Conservation (phyloP, 1,140 invertebrate genomes). For the Megathymus violae region DNA sequence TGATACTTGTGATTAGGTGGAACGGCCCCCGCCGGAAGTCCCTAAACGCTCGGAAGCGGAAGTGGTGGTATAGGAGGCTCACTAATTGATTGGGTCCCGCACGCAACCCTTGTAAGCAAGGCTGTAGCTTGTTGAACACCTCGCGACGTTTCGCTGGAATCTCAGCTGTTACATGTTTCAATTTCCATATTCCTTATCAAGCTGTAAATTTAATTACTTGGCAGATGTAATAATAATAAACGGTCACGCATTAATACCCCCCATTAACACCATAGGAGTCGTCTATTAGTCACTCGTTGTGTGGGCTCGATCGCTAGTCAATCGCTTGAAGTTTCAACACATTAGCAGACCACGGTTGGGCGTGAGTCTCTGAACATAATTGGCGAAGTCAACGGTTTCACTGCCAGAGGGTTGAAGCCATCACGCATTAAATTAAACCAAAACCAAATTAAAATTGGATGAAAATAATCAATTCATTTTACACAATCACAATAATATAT, state of each 20-base stretch:
- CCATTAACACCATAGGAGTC: too few relatives aligned
- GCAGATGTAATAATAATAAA: too few relatives aligned
- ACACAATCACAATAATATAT: conserved; percentile 12
- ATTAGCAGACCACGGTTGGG: too few relatives aligned
- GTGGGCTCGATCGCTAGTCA: too few relatives aligned
- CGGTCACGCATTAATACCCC: too few relatives aligned
- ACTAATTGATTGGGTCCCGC: conserved; percentile 76
- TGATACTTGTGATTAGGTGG: conserved; percentile 51
- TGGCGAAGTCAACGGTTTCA: too few relatives aligned
- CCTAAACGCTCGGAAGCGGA: conserved; percentile 80
- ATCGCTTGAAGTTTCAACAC: too few relatives aligned
- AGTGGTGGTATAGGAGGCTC: conserved; percentile 64
- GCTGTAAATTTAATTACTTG: too few relatives aligned
- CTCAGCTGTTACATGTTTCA: conserved; percentile 41
- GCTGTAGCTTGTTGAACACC: conserved; percentile 37
- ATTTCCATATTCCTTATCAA: conserved; percentile 29
- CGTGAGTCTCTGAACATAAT: too few relatives aligned
- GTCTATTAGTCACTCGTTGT: too few relatives aligned
- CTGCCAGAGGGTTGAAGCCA: too few relatives aligned
- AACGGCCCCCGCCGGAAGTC: conserved; percentile 70
- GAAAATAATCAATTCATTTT: conserved; percentile 7
- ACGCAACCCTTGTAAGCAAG: conserved; percentile 62
- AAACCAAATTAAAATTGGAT: neutral
- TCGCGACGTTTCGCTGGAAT: conserved; percentile 49
- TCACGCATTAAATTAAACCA: neutral